These are phyloP conservation scores for Desoria tigrina DNA, from an alignment of 2,888 invertebrate species.

Conservation along the genomic window DNA sequence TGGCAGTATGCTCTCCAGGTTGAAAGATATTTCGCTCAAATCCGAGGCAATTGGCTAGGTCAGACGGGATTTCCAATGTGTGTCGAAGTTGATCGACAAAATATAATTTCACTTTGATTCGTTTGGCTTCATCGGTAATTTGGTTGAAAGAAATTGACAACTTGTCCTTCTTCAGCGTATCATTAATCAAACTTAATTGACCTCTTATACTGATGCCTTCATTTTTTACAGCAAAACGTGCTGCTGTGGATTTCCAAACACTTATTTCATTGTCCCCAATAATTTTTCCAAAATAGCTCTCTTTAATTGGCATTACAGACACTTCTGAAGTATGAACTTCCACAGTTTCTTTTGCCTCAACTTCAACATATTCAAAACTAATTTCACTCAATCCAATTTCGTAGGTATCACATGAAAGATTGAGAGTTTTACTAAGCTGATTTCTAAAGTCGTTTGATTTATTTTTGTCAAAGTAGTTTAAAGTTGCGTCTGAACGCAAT, in stretches of 20 bases:
- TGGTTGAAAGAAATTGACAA: not conserved
- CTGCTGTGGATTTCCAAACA: not conserved
- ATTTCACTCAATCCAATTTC: not conserved
- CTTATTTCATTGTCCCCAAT: not conserved
- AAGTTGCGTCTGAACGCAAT: not conserved
- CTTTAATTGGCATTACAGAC: not conserved
- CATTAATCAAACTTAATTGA: not conserved
- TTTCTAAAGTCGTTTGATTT: not conserved
- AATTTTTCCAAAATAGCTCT: not conserved
- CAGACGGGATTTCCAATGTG: not conserved
- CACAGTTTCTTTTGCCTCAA: not conserved
- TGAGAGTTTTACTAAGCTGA: not conserved
- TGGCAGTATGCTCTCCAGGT: not conserved
- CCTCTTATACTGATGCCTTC: not conserved
- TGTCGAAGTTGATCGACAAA: not conserved
- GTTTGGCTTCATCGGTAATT: not conserved
- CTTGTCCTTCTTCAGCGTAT: not conserved
- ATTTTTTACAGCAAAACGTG: not conserved
- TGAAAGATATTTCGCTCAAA: not conserved
- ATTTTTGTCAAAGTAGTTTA: not conserved
- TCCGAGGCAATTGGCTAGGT: not conserved
- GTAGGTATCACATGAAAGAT: not conserved
- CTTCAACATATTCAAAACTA: too few relatives aligned
- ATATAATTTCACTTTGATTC: not conserved
- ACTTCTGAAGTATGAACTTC: not conserved